These are phyloP conservation scores for Noctua fimbriata DNA, from an alignment of 2,888 invertebrate species.

Conservation along the genomic window DNA sequence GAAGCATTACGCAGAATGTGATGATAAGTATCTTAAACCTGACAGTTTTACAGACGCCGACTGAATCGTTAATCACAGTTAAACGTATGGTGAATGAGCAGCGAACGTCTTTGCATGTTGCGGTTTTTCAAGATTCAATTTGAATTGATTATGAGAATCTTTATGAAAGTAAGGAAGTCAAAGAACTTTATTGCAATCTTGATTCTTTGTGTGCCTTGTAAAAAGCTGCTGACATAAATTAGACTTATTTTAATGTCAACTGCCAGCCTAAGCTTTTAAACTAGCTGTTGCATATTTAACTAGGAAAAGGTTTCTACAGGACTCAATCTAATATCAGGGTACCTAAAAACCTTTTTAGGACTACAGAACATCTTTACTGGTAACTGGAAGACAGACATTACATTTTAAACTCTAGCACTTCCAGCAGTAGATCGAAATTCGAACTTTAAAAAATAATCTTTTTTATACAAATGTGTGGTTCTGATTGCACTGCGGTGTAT, in stretches of 20 bases:
- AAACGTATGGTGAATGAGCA: slow-evolving; percentile 22
- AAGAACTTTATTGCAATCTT: not conserved
- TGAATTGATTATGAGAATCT: slow-evolving; percentile 20
- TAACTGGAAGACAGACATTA: not conserved
- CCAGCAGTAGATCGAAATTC: not conserved
- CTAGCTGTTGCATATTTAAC: not conserved
- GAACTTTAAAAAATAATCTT: too few species aligned
- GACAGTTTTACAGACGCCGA: slow-evolving; percentile 28
- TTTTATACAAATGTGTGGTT: not conserved
- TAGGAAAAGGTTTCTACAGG: not conserved
- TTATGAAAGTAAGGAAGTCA: slow-evolving; percentile 22
- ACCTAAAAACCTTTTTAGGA: not conserved
- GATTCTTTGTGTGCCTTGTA: not conserved
- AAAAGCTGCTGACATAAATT: not conserved
- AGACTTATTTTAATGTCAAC: not conserved
- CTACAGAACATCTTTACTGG: not conserved
- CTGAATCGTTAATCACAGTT: slow-evolving; percentile 37
- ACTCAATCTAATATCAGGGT: not conserved
- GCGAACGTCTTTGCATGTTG: slow-evolving; percentile 8
- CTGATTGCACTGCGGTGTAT: not conserved
- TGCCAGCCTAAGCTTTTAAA: not conserved
- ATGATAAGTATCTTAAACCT: slow-evolving; percentile 47
- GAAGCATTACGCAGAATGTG: slow-evolving; percentile 43
- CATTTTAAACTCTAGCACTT: not conserved
- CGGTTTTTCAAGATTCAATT: slow-evolving; percentile 37